These are phyloP conservation scores for Harpalus rubripes DNA, from an alignment of 2,888 invertebrate genomes.

Conservation along the genomic window DNA sequence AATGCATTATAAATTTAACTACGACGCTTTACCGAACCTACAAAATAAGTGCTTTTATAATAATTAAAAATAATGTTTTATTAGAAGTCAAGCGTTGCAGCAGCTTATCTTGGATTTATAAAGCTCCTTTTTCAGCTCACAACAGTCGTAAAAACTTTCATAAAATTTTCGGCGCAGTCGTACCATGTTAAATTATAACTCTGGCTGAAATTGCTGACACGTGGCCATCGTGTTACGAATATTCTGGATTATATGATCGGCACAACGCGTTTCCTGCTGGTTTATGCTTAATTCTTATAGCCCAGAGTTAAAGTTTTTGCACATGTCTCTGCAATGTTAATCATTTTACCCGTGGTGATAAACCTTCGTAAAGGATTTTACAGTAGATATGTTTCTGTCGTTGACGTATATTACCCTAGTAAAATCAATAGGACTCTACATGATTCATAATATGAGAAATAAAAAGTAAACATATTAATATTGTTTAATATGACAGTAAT, in stretches of 20 bases:
- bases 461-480: too few species aligned
- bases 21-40: neutral
- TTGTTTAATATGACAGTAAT: too few species aligned
- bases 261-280: neutral
- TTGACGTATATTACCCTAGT: too few species aligned
- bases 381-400: too few species aligned
- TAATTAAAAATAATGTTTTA: neutral
- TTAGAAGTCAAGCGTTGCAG: neutral
- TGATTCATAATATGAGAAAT: too few species aligned
- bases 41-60: neutral
- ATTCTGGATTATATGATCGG: conserved; percentile 1
- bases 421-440: too few species aligned
- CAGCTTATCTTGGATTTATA: neutral
- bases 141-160: conserved; percentile 8
- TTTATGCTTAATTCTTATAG: neutral
- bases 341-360: too few species aligned
- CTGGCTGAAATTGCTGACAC: neutral
- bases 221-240: conserved; percentile 6
- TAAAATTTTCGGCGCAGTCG: neutral
- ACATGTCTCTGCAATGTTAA: neutral
- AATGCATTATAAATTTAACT: too few species aligned
- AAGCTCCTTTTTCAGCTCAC: neutral
- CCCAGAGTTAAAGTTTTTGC: neutral
- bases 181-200: conserved; percentile 3
- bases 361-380: too few species aligned